Base-by-base conservation (phyloP, 2,797 vertebrate genomes). In the Sebastes kiyomatsui region DNA sequence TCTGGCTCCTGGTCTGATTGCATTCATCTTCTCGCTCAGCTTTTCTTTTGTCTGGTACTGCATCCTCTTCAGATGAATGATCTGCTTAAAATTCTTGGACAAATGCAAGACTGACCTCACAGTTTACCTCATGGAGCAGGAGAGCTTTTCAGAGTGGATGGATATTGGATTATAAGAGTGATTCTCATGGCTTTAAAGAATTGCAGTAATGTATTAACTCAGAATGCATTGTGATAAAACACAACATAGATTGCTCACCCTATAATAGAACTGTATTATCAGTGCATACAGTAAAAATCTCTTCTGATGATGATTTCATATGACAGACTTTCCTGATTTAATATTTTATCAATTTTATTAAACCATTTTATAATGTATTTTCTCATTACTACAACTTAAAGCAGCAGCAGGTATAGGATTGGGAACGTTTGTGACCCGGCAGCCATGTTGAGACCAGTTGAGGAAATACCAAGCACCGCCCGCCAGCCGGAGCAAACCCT, bases 51-150 rank as follows among this genome's bases (percentile, higher is more conserved):
- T 83, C 82, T 78, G 72, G 46, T 69, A 60, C 74, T 28, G 58
- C 79, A 82, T 91, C 79, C 62, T 81, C 68, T 66, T 67, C 28
- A 80, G 79, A 83, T 86, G 78, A 87, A 76, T 81, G 67, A 90
- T 91, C 75, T 83, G 79, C 87, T 80, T 78, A 38, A 85, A 90
- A 83, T 62, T 85, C 78, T 84, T 49, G 38, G 75, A 88, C 76
- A 86, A 90, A 88, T 80, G 81, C 77, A 46, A 68, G 72, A 54
- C 82, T 61, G 75, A 81, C 59, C 20, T 55, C 30, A 0, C 16
- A 69, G 77, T 89, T 90, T 83, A 77, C 78, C 56, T 84, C 67
- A 22, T 16, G 18, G 72, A 77, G 69, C 54, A 62, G 32, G 59
- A 71, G 72, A 88, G 77, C 77, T 81, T 83, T 81, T 75, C 67